phyloP scores from a whole-genome alignment of 2,113 vertebrate genomes.

The Lepisosteus osseus region DNA sequence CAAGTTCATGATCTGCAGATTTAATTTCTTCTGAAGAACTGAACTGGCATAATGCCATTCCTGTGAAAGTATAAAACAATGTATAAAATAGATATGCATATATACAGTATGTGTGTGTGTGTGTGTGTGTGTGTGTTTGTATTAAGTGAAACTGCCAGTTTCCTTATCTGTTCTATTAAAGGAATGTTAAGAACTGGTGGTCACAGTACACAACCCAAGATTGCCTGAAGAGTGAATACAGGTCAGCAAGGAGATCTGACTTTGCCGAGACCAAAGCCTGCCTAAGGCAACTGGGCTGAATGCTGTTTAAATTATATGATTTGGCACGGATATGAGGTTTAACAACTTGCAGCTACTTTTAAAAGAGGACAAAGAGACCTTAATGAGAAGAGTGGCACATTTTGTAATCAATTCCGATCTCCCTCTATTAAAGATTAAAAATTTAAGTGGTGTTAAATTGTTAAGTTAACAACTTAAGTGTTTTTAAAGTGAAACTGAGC shows the following conservation, averaged over 20 bases:
- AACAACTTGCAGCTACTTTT: slow-evolving; percentile 4
- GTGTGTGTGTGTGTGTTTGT: too few relatives aligned
- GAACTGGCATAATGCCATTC: too few relatives aligned
- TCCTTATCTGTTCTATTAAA: too few relatives aligned
- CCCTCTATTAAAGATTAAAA: slow-evolving; percentile 57
- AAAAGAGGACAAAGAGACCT: slow-evolving; percentile 32
- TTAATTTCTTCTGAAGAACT: too few relatives aligned
- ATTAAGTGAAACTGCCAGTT: too few relatives aligned
- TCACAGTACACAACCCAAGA: too few relatives aligned
- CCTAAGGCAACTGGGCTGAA: neutral
- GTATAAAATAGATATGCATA: too few relatives aligned
- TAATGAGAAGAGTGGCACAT: slow-evolving; percentile 41
- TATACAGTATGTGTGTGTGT: too few relatives aligned
- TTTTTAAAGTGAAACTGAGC: slow-evolving; percentile 40
- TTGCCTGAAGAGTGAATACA: too few relatives aligned
- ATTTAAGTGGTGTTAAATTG: slow-evolving; percentile 42
- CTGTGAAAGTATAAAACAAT: too few relatives aligned
- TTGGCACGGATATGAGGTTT: neutral
- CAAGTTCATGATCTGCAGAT: too few relatives aligned
- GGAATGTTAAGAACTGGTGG: too few relatives aligned
- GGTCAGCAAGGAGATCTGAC: neutral
- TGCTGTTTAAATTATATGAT: neutral
- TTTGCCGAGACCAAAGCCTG: neutral
- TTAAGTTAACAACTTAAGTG: slow-evolving; percentile 26
- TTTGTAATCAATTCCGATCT: slow-evolving; percentile 45